Conservation (phyloP, 1,140 invertebrate species). For the Ditylenchus dipsaci region DNA sequence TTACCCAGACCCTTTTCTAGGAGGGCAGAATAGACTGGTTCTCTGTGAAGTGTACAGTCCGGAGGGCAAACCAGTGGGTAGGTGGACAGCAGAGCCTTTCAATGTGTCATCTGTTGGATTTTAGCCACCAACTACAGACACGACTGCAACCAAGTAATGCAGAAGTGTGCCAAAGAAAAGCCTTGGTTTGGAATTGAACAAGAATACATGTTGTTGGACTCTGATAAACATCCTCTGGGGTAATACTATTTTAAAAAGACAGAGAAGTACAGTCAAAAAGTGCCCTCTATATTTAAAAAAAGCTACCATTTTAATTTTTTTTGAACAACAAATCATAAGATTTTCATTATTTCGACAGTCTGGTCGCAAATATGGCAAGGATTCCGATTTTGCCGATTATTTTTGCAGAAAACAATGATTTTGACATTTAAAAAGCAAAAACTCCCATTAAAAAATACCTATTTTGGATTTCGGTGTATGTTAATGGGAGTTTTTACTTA, state of each 20-base stretch:
- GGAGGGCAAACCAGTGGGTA: slow-evolving; percentile 66
- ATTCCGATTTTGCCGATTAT: no score
- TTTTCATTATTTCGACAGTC: no score
- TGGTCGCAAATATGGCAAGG: no score
- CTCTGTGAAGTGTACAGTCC: slow-evolving; percentile 63
- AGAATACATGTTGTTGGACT: slow-evolving; percentile 84
- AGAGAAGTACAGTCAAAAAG: no score
- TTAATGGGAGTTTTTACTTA: no score
- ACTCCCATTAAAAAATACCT: no score
- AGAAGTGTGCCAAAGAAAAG: slow-evolving; percentile 64
- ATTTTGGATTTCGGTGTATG: no score
- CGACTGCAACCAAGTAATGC: slow-evolving; percentile 70
- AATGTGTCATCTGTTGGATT: background rate
- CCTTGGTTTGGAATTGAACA: slow-evolving; percentile 91
- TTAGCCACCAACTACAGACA: slow-evolving; percentile 72
- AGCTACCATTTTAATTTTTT: no score
- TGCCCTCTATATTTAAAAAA: no score
- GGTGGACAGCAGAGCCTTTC: background rate
- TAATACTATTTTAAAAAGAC: slow-evolving; percentile 77
- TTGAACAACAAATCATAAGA: no score
- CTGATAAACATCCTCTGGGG: slow-evolving; percentile 81
- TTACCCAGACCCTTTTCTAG: slow-evolving; percentile 86
- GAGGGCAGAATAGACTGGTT: slow-evolving; percentile 70
- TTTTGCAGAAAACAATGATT: no score
- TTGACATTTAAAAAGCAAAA: no score